phyloP scores from a whole-genome alignment of 2,113 vertebrate genomes.

The Scomber colias region DNA sequence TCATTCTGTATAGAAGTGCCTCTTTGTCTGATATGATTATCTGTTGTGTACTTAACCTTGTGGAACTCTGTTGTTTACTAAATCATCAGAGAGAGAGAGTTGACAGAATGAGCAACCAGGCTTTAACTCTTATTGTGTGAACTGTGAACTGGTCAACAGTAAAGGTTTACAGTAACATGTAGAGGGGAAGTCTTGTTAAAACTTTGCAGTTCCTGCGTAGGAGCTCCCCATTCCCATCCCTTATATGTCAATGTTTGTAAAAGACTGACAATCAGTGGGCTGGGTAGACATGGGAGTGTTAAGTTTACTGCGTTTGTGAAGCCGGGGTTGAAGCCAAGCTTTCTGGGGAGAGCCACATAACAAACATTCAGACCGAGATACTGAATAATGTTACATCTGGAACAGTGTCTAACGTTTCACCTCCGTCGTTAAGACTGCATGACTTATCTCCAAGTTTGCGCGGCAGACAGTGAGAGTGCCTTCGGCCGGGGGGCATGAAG shows the following conservation, averaged over 20 bases:
- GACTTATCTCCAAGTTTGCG: conserved; percentile 30
- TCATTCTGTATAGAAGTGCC: conserved; percentile 2
- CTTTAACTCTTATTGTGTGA: background rate
- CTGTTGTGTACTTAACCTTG: background rate
- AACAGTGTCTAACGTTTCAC: conserved; percentile 47
- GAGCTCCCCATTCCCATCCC: conserved; percentile 66
- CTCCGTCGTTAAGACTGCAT: conserved; percentile 21
- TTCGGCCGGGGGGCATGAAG: conserved; percentile 24
- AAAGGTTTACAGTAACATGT: conserved; percentile 9
- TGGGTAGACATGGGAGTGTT: conserved; percentile 60
- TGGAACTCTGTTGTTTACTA: background rate
- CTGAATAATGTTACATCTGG: conserved; percentile 52
- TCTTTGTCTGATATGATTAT: conserved; percentile 35
- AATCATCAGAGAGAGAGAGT: background rate
- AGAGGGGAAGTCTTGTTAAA: conserved; percentile 37
- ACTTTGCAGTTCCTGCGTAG: conserved; percentile 4
- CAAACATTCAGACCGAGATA: conserved; percentile 44
- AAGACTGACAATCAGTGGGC: conserved; percentile 64
- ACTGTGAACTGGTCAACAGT: background rate
- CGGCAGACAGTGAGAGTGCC: conserved; percentile 22
- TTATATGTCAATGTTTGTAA: conserved; percentile 84
- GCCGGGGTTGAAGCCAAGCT: conserved; percentile 37
- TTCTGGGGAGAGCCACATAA: conserved; percentile 42
- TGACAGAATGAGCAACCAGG: too few relatives aligned
- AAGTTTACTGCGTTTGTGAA: conserved; percentile 64